These are phyloP conservation scores for Falco columbarius DNA, from an alignment of 2,797 vertebrate genomes.

Conservation along the genomic window DNA sequence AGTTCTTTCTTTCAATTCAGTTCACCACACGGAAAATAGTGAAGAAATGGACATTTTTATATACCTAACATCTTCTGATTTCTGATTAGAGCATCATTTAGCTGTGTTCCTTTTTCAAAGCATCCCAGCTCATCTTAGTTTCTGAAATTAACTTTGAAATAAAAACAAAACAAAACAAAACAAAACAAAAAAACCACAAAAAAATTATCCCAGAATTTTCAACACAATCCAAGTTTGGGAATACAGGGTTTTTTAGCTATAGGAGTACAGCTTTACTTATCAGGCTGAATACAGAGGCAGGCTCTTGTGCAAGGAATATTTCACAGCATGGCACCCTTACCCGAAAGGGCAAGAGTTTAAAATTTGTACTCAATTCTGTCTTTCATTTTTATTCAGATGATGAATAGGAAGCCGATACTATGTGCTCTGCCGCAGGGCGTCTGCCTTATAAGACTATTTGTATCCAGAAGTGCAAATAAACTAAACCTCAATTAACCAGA, in stretches of 20 bases:
- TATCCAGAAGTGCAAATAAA: conserved; percentile 25
- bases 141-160: background rate
- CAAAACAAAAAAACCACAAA: background rate
- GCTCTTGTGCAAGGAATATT: background rate
- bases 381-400: conserved; percentile 29
- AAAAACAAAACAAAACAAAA: no score
- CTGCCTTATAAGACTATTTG: background rate
- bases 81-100: background rate
- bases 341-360: background rate
- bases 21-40: background rate
- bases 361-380: background rate
- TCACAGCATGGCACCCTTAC: background rate
- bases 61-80: background rate
- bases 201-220: background rate
- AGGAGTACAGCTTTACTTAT: background rate
- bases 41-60: background rate
- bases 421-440: background rate
- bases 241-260: background rate
- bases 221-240: background rate
- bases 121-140: background rate
- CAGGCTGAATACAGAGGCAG: background rate
- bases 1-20: background rate
- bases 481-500: conserved; percentile 18
- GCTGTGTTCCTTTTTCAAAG: background rate
- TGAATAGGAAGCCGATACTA: background rate